Evolutionary conservation across 2,888 invertebrate genomes (phyloP).

Genomic region (Tuta absoluta): DNA sequence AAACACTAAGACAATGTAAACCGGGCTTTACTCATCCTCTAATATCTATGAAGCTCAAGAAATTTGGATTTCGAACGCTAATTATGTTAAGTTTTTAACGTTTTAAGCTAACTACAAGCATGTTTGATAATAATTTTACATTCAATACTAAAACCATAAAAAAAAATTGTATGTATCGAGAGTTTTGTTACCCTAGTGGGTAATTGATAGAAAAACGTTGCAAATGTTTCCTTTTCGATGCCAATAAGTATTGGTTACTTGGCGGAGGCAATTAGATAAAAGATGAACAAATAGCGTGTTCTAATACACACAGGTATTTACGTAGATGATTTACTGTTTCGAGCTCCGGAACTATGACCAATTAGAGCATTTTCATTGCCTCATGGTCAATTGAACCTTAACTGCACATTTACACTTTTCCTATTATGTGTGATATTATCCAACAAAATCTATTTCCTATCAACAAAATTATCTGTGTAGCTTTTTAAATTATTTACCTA

Average conservation of each 20-base stretch:
- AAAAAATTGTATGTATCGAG: too few species aligned
- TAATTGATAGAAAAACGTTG: constrained; percentile 1
- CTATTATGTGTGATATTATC: constrained; percentile 18
- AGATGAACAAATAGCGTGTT: constrained; percentile 14
- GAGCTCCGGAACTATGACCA: constrained; percentile 20
- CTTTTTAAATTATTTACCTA: constrained; percentile 2
- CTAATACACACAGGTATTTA: constrained; percentile 5
- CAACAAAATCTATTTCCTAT: constrained; percentile 15
- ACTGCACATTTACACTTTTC: constrained; percentile 5
- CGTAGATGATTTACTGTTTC: neutral
- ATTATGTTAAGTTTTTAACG: too few species aligned
- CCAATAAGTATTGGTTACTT: constrained; percentile 14
- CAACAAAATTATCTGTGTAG: neutral
- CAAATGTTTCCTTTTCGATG: constrained; percentile 12
- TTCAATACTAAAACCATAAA: too few species aligned
- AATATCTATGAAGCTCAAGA: too few species aligned
- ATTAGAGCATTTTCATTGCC: constrained; percentile 19
- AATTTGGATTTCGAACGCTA: too few species aligned
- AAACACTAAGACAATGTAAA: too few species aligned
- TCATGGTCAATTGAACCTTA: constrained; percentile 19
- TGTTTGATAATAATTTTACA: too few species aligned
- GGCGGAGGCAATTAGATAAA: constrained; percentile 5
- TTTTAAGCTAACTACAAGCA: too few species aligned
- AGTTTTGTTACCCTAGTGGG: neutral
- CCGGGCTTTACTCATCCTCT: too few species aligned